Base-by-base conservation (phyloP, 2,113 vertebrate species). In the Spea bombifrons region DNA sequence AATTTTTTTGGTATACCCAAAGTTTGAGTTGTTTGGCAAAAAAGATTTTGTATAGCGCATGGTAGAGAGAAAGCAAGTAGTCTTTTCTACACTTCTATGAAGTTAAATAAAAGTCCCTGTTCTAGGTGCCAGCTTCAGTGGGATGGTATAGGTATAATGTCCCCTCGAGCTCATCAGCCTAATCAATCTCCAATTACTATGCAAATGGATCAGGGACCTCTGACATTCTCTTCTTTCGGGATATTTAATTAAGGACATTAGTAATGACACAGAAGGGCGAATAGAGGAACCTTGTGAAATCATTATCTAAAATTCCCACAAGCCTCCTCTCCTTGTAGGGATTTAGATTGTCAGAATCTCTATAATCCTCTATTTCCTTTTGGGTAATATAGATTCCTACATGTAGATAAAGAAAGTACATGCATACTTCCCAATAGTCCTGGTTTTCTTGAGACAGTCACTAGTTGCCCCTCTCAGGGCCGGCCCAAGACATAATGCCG, bases 121-220 rank as follows among this genome's bases (percentile, higher is more conserved):
- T n/a, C 6, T 30, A 59, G 30, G 64, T 71, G 67, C 5, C 8
- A 79, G 9, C 55, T 45, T 73, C 61, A 52, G 57, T 9, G 55
- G 61, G 69, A 70, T 66, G 63, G 61, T 53, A 3, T 69, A 71
- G 47, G 76, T 73, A 5, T 57, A 79, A 57, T 66, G 76, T 79
- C 76, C 76, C 76, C 70, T 66, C 57, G 53, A 78, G 76, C 76
- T 71, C 16, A 61, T 78, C 68, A 72, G 69, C 61, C 43, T 73
- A 79, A 79, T 79, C 76, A 79, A 79, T 79, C 76, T 72, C 68
- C 66, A 79, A 79, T 79, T 79, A 79, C 68, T 71, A 79, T 79
- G 76, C 76, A 79, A 79, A 79, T 79, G 76, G 70, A 73, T 55
- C 43, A 66, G 63, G 30, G n/a, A 79, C 76, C 76, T 79, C 71